Conservation (phyloP, 2,113 vertebrate species). For the Nothocercus julius region DNA sequence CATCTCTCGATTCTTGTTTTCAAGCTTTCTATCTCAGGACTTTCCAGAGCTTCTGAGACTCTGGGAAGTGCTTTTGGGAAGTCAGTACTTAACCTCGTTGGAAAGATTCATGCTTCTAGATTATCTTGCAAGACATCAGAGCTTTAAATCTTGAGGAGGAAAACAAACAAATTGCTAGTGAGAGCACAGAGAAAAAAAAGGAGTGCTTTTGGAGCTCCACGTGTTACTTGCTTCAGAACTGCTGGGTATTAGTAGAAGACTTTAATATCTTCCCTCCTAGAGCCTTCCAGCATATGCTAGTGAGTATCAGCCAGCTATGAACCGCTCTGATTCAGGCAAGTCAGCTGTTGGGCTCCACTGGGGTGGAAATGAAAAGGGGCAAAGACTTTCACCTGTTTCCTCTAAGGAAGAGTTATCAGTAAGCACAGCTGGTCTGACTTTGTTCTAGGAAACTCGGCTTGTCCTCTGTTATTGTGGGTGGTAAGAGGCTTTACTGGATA, state of each 20-base stretch:
- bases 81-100: neutral
- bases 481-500: neutral
- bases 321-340: neutral
- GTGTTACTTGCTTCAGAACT: neutral
- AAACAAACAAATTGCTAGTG: neutral
- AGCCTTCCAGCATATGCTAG: neutral
- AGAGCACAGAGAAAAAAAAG: neutral
- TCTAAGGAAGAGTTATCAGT: neutral
- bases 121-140: neutral
- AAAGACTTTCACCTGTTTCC: constrained; percentile 24
- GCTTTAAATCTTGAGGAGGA: neutral
- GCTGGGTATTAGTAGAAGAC: neutral
- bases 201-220: neutral
- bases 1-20: neutral
- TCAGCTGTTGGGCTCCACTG: neutral
- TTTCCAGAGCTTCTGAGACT: neutral
- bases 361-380: neutral
- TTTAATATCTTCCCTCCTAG: neutral
- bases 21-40: neutral
- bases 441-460: neutral
- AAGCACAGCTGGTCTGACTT: neutral
- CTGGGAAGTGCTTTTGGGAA: neutral
- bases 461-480: neutral
- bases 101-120: neutral
- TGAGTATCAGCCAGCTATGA: neutral